phyloP scores from a whole-genome alignment of 2,888 invertebrate genomes.

The Eubasilissa splendida region DNA sequence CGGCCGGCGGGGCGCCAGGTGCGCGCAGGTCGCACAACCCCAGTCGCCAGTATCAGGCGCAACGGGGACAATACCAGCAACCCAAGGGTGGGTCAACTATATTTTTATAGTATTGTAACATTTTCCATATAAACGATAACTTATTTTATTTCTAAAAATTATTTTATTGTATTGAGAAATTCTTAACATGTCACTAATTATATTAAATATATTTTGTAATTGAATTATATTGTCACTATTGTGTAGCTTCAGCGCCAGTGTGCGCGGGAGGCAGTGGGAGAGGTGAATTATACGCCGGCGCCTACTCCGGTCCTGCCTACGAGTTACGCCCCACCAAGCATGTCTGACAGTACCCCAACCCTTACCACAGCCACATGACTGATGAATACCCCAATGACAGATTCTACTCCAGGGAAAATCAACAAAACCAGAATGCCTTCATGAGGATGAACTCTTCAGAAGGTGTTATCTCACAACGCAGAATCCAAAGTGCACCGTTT shows the following conservation, averaged over 20 bases:
- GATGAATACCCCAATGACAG: slow-evolving; percentile 56
- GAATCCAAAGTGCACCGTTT: slow-evolving; percentile 40
- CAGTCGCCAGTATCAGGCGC: slow-evolving; percentile 65
- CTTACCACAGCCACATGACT: slow-evolving; percentile 39
- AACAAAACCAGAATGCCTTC: slow-evolving; percentile 57
- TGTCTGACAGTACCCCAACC: slow-evolving; percentile 72
- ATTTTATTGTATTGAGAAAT: background rate
- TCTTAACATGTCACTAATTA: background rate
- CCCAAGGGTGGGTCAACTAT: slow-evolving; percentile 74
- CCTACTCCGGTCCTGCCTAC: slow-evolving; percentile 71
- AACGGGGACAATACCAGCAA: slow-evolving; percentile 82
- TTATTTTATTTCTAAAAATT: background rate
- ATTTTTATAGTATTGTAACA: background rate
- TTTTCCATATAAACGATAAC: background rate
- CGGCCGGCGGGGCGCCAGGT: slow-evolving; percentile 37
- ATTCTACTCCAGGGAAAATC: slow-evolving; percentile 62
- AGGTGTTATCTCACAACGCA: slow-evolving; percentile 47
- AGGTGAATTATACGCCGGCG: slow-evolving; percentile 81
- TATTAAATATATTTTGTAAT: slow-evolving; percentile 1
- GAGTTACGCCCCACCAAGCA: slow-evolving; percentile 84
- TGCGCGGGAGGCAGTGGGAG: slow-evolving; percentile 69
- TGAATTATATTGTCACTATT: background rate
- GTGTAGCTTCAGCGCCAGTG: slow-evolving; percentile 63
- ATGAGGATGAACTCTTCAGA: slow-evolving; percentile 55
- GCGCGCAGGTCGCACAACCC: slow-evolving; percentile 55